phyloP scores from a whole-genome alignment of 2,113 vertebrate species.

The Amblyopsis rosae region DNA sequence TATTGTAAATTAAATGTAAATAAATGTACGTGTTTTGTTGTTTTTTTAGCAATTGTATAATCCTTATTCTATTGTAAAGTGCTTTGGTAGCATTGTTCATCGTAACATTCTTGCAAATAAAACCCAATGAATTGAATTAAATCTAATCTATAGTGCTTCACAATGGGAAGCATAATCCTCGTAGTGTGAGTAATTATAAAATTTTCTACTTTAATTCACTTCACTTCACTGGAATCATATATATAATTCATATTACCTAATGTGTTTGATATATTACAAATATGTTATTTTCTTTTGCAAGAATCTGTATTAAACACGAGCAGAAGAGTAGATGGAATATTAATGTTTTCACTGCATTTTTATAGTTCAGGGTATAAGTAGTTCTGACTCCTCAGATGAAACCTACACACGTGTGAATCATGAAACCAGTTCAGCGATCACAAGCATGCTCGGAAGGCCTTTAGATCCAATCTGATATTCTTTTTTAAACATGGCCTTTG shows the following conservation, averaged over 20 bases:
- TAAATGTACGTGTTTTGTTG: no score
- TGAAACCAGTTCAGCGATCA: conserved; percentile 32
- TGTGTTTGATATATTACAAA: background rate
- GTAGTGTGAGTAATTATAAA: conserved; percentile 1
- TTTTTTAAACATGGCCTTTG: conserved; percentile 57
- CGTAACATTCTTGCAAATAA: no score
- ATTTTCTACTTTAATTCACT: background rate
- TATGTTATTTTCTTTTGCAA: background rate
- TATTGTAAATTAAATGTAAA: no score
- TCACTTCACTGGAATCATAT: no score
- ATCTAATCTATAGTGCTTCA: background rate
- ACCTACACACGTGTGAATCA: conserved; percentile 39
- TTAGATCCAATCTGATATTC: conserved; percentile 62
- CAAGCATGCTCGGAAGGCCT: conserved; percentile 30
- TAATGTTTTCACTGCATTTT: background rate
- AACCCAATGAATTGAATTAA: background rate
- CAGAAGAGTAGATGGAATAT: background rate
- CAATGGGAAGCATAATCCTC: conserved; percentile 2
- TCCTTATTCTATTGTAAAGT: no score
- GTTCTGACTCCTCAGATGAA: conserved; percentile 12
- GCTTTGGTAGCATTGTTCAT: no score
- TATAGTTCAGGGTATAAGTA: conserved; percentile 12
- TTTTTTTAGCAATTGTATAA: no score
- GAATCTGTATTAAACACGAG: background rate
- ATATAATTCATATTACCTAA: no score